Conservation (phyloP, 2,888 invertebrate genomes). For the Formica aserva region DNA sequence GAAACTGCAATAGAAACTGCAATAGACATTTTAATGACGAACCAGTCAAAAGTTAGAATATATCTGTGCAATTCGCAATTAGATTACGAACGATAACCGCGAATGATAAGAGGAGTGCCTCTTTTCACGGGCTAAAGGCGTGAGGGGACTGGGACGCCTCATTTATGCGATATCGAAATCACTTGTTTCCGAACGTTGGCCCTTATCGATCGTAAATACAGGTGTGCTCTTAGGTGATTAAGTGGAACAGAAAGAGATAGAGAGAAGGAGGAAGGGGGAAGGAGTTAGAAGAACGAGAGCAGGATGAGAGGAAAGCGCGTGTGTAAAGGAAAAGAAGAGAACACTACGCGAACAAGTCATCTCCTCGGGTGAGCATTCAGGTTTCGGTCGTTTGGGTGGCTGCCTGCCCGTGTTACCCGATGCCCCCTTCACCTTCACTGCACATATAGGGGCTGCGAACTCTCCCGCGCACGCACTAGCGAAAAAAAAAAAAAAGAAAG, state of each 20-base stretch:
- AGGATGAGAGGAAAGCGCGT: conserved; percentile 11
- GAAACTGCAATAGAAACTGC: background rate
- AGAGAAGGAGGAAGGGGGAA: background rate
- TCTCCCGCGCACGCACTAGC: conserved; percentile 78
- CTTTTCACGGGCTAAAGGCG: background rate
- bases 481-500: conserved; percentile 69
- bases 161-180: conserved; percentile 43
- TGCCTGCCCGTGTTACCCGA: conserved; percentile 82
- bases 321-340: conserved; percentile 27
- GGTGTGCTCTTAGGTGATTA: conserved; percentile 43
- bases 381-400: conserved; percentile 77
- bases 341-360: conserved; percentile 44
- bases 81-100: conserved; percentile 4
- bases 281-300: background rate
- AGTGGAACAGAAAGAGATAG: background rate
- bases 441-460: conserved; percentile 71
- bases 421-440: conserved; percentile 85
- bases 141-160: conserved; percentile 17
- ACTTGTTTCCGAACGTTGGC: conserved; percentile 45
- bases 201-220: conserved; percentile 47
- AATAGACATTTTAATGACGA: background rate
- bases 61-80: conserved; percentile 2
- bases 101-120: conserved; percentile 28
- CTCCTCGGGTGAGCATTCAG: conserved; percentile 69
- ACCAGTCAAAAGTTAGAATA: background rate